Conservation (phyloP, 2,888 invertebrate species). For the Hedychridium roseum region DNA sequence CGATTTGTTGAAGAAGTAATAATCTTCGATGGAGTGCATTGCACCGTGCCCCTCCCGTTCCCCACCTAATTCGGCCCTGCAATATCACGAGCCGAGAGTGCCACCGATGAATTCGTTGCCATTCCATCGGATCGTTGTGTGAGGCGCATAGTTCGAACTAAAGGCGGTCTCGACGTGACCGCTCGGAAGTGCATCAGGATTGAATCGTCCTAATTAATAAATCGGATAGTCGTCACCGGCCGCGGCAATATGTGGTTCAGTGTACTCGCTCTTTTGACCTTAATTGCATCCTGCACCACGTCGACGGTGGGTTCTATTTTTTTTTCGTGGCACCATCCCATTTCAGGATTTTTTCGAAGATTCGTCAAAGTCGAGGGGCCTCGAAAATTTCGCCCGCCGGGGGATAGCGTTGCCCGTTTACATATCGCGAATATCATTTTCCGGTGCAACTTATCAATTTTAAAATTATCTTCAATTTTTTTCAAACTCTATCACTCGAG, state of each 20-base stretch:
- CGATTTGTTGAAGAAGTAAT: slow-evolving; percentile 2
- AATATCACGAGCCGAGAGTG: slow-evolving; percentile 25
- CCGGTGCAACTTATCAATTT: slow-evolving; percentile 14
- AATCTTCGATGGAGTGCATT: slow-evolving; percentile 10
- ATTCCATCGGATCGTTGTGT: slow-evolving; percentile 36
- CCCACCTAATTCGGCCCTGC: slow-evolving; percentile 32
- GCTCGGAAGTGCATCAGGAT: slow-evolving; percentile 15
- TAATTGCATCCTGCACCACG: slow-evolving; percentile 17
- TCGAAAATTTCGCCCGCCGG: too few species aligned
- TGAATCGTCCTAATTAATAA: slow-evolving; percentile 6
- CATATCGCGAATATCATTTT: slow-evolving; percentile 13
- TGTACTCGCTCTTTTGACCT: slow-evolving; percentile 22
- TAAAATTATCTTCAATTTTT: not conserved
- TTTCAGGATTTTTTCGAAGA: not conserved
- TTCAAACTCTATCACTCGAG: too few species aligned
- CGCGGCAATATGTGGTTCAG: slow-evolving; percentile 33
- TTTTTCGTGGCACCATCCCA: not conserved
- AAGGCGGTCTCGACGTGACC: slow-evolving; percentile 16
- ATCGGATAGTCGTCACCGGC: slow-evolving; percentile 15
- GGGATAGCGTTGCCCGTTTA: too few species aligned
- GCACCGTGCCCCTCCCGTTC: slow-evolving; percentile 16
- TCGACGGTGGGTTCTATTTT: slow-evolving; percentile 23
- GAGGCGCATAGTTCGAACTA: slow-evolving; percentile 33
- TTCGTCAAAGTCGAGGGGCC: too few species aligned
- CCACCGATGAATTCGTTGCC: slow-evolving; percentile 41